A percentile compares a stretch with the other conserved stretches of the same genome.
Evolutionary conservation across 2,888 invertebrate genomes (phyloP).

Genomic region (Spisula subtruncata): DNA sequence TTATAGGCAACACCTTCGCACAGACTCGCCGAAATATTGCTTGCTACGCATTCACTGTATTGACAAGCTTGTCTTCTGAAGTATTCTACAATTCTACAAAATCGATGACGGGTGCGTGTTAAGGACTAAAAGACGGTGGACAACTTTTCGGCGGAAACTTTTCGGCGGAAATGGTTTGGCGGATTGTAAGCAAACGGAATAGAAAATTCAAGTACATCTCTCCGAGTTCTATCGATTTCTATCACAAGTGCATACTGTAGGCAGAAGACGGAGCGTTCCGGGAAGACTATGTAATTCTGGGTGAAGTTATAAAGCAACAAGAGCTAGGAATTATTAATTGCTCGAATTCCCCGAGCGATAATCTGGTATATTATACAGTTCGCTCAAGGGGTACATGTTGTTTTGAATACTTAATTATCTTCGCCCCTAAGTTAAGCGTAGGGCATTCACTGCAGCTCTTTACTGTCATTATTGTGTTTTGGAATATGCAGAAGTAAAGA

Average conservation of each 20-base stretch:
- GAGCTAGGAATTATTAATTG: conserved; percentile 10
- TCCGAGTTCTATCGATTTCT: conserved; percentile 15
- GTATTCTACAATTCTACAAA: neutral
- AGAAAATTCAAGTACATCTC: neutral
- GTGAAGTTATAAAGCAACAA: neutral
- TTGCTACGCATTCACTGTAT: neutral
- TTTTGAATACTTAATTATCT: no score
- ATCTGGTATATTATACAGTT: neutral
- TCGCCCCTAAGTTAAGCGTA: no score
- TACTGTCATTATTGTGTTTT: neutral
- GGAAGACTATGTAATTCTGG: neutral
- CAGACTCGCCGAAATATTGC: conserved; percentile 14
- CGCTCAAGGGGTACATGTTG: no score
- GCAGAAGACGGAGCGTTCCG: neutral
- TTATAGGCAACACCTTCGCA: neutral
- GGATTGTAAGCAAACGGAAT: neutral
- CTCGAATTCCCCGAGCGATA: neutral
- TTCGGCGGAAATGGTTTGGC: neutral
- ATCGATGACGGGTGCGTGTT: neutral
- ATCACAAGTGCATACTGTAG: neutral
- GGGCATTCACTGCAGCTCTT: no score
- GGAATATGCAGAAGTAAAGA: neutral
- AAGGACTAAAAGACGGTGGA: neutral
- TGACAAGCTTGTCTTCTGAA: neutral
- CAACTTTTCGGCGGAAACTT: neutral